Evolutionary conservation across 2,888 invertebrate genomes (phyloP), one percentile per base, ranked within the genome.

Genomic region (Netelia virgata): DNA sequence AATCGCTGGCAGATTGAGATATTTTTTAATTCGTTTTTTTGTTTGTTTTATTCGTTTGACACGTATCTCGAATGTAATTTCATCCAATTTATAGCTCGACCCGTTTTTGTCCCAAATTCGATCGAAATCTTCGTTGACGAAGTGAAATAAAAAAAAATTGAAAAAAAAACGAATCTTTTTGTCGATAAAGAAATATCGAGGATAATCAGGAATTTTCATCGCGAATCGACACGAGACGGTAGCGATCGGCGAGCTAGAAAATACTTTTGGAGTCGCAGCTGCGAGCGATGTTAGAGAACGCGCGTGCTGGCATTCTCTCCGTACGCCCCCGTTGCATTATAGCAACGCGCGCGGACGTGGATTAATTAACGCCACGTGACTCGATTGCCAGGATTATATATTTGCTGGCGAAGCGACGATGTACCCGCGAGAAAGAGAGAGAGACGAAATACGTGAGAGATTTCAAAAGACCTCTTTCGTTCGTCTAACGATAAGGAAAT

Each of bases 321-420:
- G 59, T 59, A 64, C 82, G 77, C 77, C 73, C 76, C n/a, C 82
- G 50, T 55, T 76, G 59, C 59, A 55, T 41, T 66, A 61, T 8
- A 16, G 16, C n/a, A 55, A 28, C 28, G 23, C 20, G 72, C 66
- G 41, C 57, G 72, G 63, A 61, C 36, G 53, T 77, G 43, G 73
- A 73, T 82, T 82, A 82, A 82, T 82, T 82, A 77, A 41, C 73
- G 73, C 36, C 82, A 82, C 82, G 82, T 70, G 82, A 69, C 74
- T 69, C 68, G 81, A 82, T 82, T 64, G 82, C 76, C 28, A 72
- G 82, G 72, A 72, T 77, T 76, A 77, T 77, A 63, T 68, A 57
- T 77, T 68, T 68, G 36, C 68, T 66, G 57, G 55, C 36, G 50
- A 28, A 47, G 36, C 72, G 64, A 70, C 76, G 66, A 66, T 41